Evolutionary conservation across 2,113 vertebrate genomes (phyloP).

Genomic region (Suricata suricatta): DNA sequence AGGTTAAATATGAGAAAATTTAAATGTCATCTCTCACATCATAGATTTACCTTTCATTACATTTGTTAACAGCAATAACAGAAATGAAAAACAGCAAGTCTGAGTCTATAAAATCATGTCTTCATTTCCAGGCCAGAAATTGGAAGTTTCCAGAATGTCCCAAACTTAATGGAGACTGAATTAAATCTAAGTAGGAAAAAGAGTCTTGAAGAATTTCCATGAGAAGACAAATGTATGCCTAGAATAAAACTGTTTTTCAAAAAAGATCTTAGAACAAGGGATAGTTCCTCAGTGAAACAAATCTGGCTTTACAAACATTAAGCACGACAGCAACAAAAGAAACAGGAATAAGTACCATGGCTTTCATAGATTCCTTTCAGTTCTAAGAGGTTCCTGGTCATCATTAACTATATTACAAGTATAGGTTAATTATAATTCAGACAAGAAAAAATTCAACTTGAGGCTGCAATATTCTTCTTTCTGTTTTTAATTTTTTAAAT

Average conservation of each 20-base stretch:
- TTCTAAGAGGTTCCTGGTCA: background rate
- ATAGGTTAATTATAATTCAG: background rate
- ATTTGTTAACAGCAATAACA: background rate
- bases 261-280: background rate
- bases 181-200: background rate
- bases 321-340: background rate
- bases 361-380: background rate
- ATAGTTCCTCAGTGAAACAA: background rate
- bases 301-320: background rate
- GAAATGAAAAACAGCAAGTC: background rate
- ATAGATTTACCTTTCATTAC: background rate
- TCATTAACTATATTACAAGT: background rate
- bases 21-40: background rate
- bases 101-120: background rate
- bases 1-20: background rate
- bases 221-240: constrained; percentile 29
- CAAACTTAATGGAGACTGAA: background rate
- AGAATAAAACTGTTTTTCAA: background rate
- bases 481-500: no score
- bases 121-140: constrained; percentile 15
- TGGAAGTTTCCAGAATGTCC: background rate
- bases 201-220: background rate
- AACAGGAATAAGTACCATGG: background rate
- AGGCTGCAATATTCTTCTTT: background rate
- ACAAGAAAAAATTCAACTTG: background rate